A percentile compares a stretch with the other conserved stretches of the same genome.
Conservation (phyloP, 2,797 vertebrate species). For the Megalops cyprinoides region DNA sequence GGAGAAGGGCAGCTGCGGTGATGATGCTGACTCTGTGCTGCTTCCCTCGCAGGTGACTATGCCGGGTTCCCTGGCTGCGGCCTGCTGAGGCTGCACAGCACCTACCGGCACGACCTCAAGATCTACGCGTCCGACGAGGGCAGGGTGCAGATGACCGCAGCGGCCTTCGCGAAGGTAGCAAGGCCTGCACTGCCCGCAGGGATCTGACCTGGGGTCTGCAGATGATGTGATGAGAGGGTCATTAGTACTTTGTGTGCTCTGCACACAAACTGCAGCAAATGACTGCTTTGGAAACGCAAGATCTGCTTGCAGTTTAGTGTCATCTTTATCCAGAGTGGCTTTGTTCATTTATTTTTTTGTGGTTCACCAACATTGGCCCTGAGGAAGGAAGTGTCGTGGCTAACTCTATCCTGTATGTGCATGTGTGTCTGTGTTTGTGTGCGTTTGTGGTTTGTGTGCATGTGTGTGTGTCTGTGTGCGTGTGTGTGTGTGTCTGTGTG, state of each 20-base stretch:
- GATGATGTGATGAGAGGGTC: too few relatives aligned
- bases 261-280: too few relatives aligned
- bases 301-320: not conserved
- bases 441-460: not conserved
- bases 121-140: constrained; percentile 98
- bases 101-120: constrained; percentile 96
- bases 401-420: constrained; percentile 10
- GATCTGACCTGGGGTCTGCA: not conserved
- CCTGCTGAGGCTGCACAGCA: constrained; percentile 93
- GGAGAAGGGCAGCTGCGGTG: not conserved
- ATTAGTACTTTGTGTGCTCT: too few relatives aligned
- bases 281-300: too few relatives aligned
- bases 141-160: constrained; percentile 97
- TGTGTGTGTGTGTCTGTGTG: not conserved
- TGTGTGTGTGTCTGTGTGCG: constrained; percentile 11
- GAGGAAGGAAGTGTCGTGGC: not conserved
- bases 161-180: constrained; percentile 95
- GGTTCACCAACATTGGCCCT: not conserved
- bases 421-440: not conserved
- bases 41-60: constrained; percentile 83
- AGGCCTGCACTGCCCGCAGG: not conserved
- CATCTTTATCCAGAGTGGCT: too few relatives aligned
- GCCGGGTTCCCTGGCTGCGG: constrained; percentile 97
- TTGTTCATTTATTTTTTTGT: not conserved
- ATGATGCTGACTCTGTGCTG: not conserved